A percentile compares a stretch with the other conserved stretches of the same genome.
Conservation (phyloP, 2,113 vertebrate species). For the Promerops cafer region DNA sequence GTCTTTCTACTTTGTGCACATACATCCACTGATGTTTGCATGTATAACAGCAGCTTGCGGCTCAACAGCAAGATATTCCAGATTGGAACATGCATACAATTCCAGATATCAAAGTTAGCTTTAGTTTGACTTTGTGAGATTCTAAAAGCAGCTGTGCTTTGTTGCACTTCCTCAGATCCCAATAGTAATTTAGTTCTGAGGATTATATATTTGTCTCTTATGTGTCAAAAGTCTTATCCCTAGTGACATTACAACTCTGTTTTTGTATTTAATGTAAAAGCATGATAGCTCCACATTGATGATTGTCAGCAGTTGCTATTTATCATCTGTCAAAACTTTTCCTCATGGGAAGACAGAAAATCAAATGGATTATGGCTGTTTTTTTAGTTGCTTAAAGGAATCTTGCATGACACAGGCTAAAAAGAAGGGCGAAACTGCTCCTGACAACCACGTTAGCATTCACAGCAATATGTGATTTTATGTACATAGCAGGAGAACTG, state of each 20-base stretch:
- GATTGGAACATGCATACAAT: conserved; percentile 54
- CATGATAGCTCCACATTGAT: conserved; percentile 81
- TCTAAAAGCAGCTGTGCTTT: conserved; percentile 76
- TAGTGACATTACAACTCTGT: conserved; percentile 84
- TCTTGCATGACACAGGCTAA: conserved; percentile 83
- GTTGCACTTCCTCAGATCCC: conserved; percentile 75
- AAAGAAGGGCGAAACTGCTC: conserved; percentile 72
- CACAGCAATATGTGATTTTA: conserved; percentile 65
- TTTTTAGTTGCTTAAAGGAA: conserved; percentile 86
- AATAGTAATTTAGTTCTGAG: conserved; percentile 75
- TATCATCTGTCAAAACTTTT: conserved; percentile 92
- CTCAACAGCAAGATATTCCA: neutral
- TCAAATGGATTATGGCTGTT: conserved; percentile 88
- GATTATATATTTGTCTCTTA: conserved; percentile 81
- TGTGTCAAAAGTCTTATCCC: conserved; percentile 88
- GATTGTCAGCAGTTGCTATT: conserved; percentile 92
- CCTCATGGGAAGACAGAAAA: conserved; percentile 90
- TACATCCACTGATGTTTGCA: conserved; percentile 30
- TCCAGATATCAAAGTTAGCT: conserved; percentile 76
- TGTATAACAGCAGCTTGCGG: conserved; percentile 36
- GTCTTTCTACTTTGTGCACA: conserved; percentile 2
- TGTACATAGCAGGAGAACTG: conserved; percentile 53
- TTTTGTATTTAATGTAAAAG: conserved; percentile 90
- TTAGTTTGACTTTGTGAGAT: conserved; percentile 71
- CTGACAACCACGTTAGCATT: conserved; percentile 71